A percentile compares a stretch with the other conserved stretches of the same genome.
Conservation (phyloP, 2,888 invertebrate genomes). For the Neocrepidodera transversa region DNA sequence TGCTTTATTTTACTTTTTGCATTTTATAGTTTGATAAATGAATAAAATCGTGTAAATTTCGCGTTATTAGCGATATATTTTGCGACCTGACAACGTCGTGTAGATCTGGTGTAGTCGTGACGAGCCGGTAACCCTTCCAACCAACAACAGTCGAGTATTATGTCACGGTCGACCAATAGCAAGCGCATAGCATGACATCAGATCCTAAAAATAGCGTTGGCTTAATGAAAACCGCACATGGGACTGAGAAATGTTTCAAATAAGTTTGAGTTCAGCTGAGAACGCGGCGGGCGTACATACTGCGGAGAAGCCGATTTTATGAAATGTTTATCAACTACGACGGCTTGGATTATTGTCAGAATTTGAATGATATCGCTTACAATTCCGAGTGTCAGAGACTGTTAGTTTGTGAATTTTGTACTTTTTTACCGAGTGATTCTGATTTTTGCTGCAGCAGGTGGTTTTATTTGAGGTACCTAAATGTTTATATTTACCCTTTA, state of each 20-base stretch:
- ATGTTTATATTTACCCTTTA: conserved; percentile 51
- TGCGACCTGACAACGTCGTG: neutral
- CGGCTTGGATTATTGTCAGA: conserved; percentile 45
- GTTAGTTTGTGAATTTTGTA: conserved; percentile 48
- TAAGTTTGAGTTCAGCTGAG: conserved; percentile 55
- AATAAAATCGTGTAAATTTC: too few species aligned
- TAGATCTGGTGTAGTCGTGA: conserved; percentile 44
- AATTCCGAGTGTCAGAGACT: conserved; percentile 52
- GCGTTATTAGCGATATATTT: too few species aligned
- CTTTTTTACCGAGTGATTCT: conserved; percentile 50
- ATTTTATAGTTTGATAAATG: too few species aligned
- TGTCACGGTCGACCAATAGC: conserved; percentile 54
- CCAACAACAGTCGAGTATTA: conserved; percentile 51
- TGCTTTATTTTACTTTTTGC: too few species aligned
- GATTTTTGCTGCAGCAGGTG: conserved; percentile 56
- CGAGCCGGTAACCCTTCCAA: conserved; percentile 44
- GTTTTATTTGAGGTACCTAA: conserved; percentile 58
- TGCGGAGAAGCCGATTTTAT: conserved; percentile 50
- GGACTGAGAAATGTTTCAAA: conserved; percentile 52
- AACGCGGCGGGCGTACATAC: conserved; percentile 51
- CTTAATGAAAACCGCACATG: conserved; percentile 55
- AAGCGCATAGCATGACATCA: conserved; percentile 52
- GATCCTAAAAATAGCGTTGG: conserved; percentile 56
- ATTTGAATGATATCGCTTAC: conserved; percentile 47
- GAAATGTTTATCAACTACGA: conserved; percentile 57